Conservation (phyloP, 1,140 invertebrate species). For the Episyrphus balteatus region DNA sequence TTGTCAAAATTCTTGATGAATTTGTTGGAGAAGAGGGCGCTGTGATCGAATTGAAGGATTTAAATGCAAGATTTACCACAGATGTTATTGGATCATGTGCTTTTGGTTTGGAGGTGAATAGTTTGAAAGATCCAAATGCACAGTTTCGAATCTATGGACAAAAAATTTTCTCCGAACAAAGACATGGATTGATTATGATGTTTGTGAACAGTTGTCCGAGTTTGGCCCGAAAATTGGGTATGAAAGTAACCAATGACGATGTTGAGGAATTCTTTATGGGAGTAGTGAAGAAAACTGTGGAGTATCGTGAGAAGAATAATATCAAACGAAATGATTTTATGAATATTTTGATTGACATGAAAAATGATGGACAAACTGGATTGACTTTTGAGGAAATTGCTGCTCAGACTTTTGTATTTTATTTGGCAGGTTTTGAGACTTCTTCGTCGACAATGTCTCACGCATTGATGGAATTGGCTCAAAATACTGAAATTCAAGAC, state of each 20-base stretch:
- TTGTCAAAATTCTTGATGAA: conserved; percentile 1
- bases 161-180: conserved; percentile 12
- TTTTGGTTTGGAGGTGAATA: conserved; percentile 51
- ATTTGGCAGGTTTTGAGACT: conserved; percentile 50
- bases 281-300: conserved; percentile 27
- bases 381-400: conserved; percentile 12
- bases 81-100: conserved; percentile 46
- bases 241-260: conserved; percentile 8
- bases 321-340: conserved; percentile 38
- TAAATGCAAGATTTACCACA: conserved; percentile 10
- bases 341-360: conserved; percentile 34
- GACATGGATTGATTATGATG: conserved; percentile 1
- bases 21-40: background rate
- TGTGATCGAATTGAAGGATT: conserved; percentile 5
- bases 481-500: conserved; percentile 38
- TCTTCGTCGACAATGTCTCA: conserved; percentile 39
- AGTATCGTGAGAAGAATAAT: conserved; percentile 34
- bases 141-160: conserved; percentile 40
- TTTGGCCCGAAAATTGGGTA: background rate
- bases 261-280: conserved; percentile 32
- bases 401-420: conserved; percentile 48
- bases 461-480: conserved; percentile 39
- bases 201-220: too few relatives aligned
- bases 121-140: conserved; percentile 39
- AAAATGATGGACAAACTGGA: conserved; percentile 3